Evolutionary conservation across 64 coral and sea anemone genomes (phyloP).

Genomic region (Orbicella faveolata): DNA sequence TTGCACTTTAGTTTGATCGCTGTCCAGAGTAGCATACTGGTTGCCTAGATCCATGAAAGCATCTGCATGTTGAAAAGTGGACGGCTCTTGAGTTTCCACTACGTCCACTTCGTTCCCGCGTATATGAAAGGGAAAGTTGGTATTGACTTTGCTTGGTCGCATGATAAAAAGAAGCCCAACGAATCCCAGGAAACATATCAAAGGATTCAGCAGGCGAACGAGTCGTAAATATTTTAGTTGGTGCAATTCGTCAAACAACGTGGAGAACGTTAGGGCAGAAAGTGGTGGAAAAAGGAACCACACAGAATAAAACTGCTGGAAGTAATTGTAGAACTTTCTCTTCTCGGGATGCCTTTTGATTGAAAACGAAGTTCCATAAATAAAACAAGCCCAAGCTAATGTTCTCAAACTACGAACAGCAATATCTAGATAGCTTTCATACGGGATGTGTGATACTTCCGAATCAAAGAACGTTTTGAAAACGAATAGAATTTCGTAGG

Average conservation of each 20-base stretch:
- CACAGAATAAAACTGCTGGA: constrained; percentile 14
- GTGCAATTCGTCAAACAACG: constrained; percentile 10
- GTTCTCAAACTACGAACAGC: background rate
- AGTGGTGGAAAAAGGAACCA: constrained; percentile 71
- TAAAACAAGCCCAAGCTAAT: constrained; percentile 57
- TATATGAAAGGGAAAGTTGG: constrained; percentile 64
- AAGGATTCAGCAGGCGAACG: background rate
- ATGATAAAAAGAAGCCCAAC: constrained; percentile 46
- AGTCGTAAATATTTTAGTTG: background rate
- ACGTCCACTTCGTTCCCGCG: constrained; percentile 44
- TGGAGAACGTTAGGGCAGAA: constrained; percentile 11
- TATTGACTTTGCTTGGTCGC: constrained; percentile 46
- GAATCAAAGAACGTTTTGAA: constrained; percentile 29
- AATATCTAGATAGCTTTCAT: constrained; percentile 11
- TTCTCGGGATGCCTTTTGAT: constrained; percentile 52
- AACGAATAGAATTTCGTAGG: constrained; percentile 53
- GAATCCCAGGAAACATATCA: constrained; percentile 47
- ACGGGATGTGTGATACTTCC: constrained; percentile 7
- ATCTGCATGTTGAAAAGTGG: constrained; percentile 51
- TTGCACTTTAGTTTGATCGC: constrained; percentile 36
- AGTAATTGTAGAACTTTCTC: constrained; percentile 40
- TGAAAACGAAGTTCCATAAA: constrained; percentile 8
- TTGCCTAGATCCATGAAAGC: constrained; percentile 23
- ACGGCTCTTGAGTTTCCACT: background rate
- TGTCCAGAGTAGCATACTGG: constrained; percentile 14